Conservation (phyloP, 2,888 invertebrate genomes). For the Parapristionchus giblindavisi region DNA sequence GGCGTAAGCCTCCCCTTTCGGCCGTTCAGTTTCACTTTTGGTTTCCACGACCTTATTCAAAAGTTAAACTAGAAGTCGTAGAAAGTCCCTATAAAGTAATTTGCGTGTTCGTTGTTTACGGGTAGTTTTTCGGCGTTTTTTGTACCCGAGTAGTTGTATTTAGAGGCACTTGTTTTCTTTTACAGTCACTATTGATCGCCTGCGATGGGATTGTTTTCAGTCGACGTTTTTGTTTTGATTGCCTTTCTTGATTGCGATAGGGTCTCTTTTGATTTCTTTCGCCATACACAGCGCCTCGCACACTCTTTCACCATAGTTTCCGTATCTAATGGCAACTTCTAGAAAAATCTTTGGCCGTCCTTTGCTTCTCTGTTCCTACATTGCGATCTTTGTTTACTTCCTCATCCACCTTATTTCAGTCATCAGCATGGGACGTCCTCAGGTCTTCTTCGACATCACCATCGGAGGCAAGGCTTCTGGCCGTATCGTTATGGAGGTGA, state of each 20-base stretch:
- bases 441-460: constrained; percentile 68
- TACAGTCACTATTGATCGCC: too few species aligned
- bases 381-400: not conserved
- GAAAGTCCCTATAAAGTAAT: too few species aligned
- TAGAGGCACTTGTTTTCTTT: too few species aligned
- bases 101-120: too few species aligned
- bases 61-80: too few species aligned
- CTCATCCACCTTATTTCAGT: constrained; percentile 22
- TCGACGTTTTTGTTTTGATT: too few species aligned
- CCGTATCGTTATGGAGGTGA: constrained; percentile 66
- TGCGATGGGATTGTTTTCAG: too few species aligned
- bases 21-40: constrained; percentile 21
- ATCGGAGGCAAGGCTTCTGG: constrained; percentile 63
- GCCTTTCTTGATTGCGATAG: too few species aligned
- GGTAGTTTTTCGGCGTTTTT: too few species aligned
- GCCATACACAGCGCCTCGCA: too few species aligned
- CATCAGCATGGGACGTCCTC: constrained; percentile 49
- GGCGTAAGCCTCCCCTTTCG: not conserved
- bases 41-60: too few species aligned
- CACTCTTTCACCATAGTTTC: not conserved
- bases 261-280: constrained; percentile 1
- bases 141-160: too few species aligned
- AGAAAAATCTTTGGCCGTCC: constrained; percentile 1
- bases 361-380: not conserved
- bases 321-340: not conserved